Percentiles rank a stretch among this genome's conserved stretches.
Conservation (phyloP, 2,888 invertebrate genomes). For the Agrilus biguttatus region DNA sequence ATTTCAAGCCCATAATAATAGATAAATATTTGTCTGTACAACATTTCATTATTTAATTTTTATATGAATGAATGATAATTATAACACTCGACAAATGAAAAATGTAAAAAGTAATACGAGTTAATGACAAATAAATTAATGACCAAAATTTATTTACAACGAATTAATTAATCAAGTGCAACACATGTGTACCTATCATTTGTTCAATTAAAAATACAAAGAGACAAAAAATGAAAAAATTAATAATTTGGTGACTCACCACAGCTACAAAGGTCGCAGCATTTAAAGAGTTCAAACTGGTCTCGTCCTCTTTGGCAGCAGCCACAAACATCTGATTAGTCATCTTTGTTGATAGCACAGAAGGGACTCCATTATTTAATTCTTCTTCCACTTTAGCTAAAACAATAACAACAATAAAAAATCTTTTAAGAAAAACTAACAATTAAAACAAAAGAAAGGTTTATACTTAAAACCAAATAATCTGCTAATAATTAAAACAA, state of each 20-base stretch:
- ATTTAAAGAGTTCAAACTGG: slow-evolving; percentile 32
- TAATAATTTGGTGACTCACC: slow-evolving; percentile 36
- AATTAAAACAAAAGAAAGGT: too few relatives aligned
- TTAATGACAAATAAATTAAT: slow-evolving; percentile 1
- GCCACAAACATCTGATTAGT: slow-evolving; percentile 45
- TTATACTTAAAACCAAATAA: too few relatives aligned
- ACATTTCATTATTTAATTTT: not conserved
- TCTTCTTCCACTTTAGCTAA: slow-evolving; percentile 55
- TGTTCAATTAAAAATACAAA: slow-evolving; percentile 2
- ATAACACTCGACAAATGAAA: slow-evolving; percentile 5
- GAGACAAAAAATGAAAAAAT: slow-evolving; percentile 7
- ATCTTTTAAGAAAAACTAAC: not conserved
- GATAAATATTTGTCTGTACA: too few relatives aligned
- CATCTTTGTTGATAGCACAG: slow-evolving; percentile 30
- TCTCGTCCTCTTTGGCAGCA: slow-evolving; percentile 28
- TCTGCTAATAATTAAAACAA: too few relatives aligned
- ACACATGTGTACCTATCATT: too few relatives aligned
- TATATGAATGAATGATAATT: not conserved
- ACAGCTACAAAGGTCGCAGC: slow-evolving; percentile 63
- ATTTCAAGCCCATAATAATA: too few relatives aligned
- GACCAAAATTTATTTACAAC: slow-evolving; percentile 3
- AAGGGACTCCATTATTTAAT: slow-evolving; percentile 14
- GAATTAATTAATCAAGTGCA: slow-evolving; percentile 1
- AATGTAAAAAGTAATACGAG: slow-evolving; percentile 1
- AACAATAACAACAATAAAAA: slow-evolving; percentile 8